These are phyloP conservation scores for Palythoa heliodiscus DNA, from an alignment of 92 coral and sea anemone species.

Conservation along the genomic window DNA sequence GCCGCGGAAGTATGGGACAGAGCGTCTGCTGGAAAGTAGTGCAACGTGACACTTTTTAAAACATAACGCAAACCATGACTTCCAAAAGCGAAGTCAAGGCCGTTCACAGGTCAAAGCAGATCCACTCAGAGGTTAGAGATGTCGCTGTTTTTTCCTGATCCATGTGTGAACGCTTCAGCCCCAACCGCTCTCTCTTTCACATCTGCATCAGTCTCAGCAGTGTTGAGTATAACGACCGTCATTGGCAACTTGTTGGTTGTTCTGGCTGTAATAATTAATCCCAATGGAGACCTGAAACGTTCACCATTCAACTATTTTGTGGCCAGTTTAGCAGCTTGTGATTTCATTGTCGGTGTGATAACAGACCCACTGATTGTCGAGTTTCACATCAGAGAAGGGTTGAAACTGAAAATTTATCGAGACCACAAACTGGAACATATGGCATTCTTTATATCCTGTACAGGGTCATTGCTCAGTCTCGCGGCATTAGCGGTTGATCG, in stretches of 20 bases:
- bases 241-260: slow-evolving; percentile 67
- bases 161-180: slow-evolving; percentile 67
- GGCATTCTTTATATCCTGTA: slow-evolving; percentile 71
- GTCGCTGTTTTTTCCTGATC: slow-evolving; percentile 66
- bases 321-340: slow-evolving; percentile 80
- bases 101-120: background rate
- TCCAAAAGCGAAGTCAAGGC: background rate
- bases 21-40: no score
- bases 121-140: slow-evolving; percentile 35
- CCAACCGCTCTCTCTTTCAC: slow-evolving; percentile 71
- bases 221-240: slow-evolving; percentile 61
- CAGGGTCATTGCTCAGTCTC: slow-evolving; percentile 84
- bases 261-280: slow-evolving; percentile 75
- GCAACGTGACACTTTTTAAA: background rate
- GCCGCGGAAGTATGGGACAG: no score
- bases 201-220: slow-evolving; percentile 61
- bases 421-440: slow-evolving; percentile 63
- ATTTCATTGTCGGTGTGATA: slow-evolving; percentile 73
- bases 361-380: slow-evolving; percentile 77
- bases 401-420: slow-evolving; percentile 1
- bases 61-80: background rate
- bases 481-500: slow-evolving; percentile 87
- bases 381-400: slow-evolving; percentile 69
- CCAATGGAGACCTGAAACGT: slow-evolving; percentile 67
- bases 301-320: slow-evolving; percentile 83